Base-by-base conservation (phyloP, 1,140 invertebrate species). In the Drosophila guanche region DNA sequence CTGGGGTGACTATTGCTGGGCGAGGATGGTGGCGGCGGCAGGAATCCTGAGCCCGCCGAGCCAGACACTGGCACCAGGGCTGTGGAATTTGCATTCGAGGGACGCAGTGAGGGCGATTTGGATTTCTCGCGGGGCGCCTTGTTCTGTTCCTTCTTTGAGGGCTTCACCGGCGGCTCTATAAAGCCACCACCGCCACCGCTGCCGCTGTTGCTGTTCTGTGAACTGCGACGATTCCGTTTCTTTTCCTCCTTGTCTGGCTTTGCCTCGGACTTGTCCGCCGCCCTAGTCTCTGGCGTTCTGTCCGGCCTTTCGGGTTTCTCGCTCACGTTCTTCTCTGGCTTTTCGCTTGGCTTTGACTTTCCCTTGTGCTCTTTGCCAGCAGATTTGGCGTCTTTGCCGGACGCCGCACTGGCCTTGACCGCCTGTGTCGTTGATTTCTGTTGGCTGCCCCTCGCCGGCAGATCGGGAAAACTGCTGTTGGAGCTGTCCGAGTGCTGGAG, bases 191-290 rank as follows among this genome's bases (percentile, higher is more conserved):
- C 75, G 47, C 52, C 81, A 37, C 27, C 53, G 22, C 48, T 74
- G 65, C 57, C 75, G 48, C 63, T 85, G 25, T 88, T 79, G 51
- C 66, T 78, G 14, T 75, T 81, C 10, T 75, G 84, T 3, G 88
- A 86, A 42, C 93, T 93, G 58, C 94, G 75, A 84, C 94, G 65
- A 63, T 71, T 94, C 66, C 94, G 86, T 67, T 92, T 83, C 90
- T 93, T 90, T 67, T 94, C 91, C 72, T 93, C 91, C 81, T 94
- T 93, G 7, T 86, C 83, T 2, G 46, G 7, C 25, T 78, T 81
- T 27, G 25, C 5, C 6, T 81, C 78, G 3, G 55, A 54, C 80
- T 62, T 92, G 86, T 70, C 81, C 10, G 46, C 76, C 7, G 43
- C 2, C 90, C 66, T 85, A 10, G 69, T 40, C 4, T 83, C 79